Evolutionary conservation across 1,140 invertebrate genomes (phyloP).

Genomic region (Solenopsis invicta): DNA sequence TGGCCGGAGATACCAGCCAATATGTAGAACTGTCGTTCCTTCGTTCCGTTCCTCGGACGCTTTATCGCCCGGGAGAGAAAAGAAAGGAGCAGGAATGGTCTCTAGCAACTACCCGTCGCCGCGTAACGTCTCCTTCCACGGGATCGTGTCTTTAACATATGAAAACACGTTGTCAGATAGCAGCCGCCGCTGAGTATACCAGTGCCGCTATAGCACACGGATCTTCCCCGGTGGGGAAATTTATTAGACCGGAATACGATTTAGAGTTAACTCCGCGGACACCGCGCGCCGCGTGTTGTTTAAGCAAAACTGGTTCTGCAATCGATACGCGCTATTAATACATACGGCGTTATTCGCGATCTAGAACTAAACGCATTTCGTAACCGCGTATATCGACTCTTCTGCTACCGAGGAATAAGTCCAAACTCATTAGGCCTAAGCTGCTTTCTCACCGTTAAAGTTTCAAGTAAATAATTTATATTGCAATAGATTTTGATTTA

Average conservation of each 20-base stretch:
- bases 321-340: slow-evolving; percentile 57
- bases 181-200: slow-evolving; percentile 32
- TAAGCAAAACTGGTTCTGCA: slow-evolving; percentile 39
- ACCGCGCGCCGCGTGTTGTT: slow-evolving; percentile 21
- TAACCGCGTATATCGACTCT: background rate
- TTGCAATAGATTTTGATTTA: background rate
- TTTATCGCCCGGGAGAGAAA: slow-evolving; percentile 60
- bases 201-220: slow-evolving; percentile 19
- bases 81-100: slow-evolving; percentile 10
- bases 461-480: background rate
- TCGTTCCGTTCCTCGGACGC: slow-evolving; percentile 57
- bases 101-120: slow-evolving; percentile 39
- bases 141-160: slow-evolving; percentile 64
- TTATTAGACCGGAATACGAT: slow-evolving; percentile 61
- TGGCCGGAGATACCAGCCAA: slow-evolving; percentile 79
- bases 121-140: slow-evolving; percentile 48
- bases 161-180: slow-evolving; percentile 60
- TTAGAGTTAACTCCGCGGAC: slow-evolving; percentile 48
- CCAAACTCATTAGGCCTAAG: background rate
- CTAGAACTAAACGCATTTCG: slow-evolving; percentile 23
- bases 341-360: slow-evolving; percentile 16
- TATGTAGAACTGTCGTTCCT: slow-evolving; percentile 74
- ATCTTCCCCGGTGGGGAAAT: slow-evolving; percentile 30
- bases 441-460: background rate
- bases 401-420: background rate